Evolutionary conservation across 2,113 vertebrate genomes (phyloP).

Genomic region (Perca fluviatilis): DNA sequence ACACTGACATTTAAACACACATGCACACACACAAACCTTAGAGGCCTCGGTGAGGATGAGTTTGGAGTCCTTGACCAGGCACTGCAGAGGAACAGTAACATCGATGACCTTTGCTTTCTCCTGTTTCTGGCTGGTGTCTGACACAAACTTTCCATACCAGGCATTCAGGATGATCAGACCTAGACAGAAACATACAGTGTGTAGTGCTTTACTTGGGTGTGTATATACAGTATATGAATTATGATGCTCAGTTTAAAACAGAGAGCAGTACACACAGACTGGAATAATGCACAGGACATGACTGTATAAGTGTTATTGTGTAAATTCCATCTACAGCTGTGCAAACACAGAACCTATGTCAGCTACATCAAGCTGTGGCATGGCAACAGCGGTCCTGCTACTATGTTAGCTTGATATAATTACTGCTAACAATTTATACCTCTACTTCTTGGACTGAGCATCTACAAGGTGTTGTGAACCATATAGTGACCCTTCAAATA

Average conservation of each 20-base stretch:
- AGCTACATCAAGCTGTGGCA: background rate
- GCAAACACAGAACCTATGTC: background rate
- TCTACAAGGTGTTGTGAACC: constrained; percentile 12
- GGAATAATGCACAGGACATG: background rate
- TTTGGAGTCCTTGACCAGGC: constrained; percentile 97
- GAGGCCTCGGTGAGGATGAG: constrained; percentile 96
- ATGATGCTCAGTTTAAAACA: background rate
- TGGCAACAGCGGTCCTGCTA: background rate
- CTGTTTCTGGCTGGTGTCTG: constrained; percentile 89
- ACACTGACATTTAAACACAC: background rate
- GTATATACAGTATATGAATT: background rate
- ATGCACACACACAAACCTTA: constrained; percentile 85
- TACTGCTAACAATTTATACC: background rate
- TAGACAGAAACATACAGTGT: constrained; percentile 55
- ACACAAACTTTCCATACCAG: constrained; percentile 98
- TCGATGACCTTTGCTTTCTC: constrained; percentile 95
- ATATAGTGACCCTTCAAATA: constrained; percentile 19
- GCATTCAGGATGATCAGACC: constrained; percentile 96
- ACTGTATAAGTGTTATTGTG: background rate
- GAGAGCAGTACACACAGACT: background rate
- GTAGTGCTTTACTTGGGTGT: background rate
- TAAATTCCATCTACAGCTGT: background rate
- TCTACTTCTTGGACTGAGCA: background rate
- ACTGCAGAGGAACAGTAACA: constrained; percentile 96
- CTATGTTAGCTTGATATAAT: background rate